Base-by-base conservation (phyloP, 2,888 invertebrate genomes). In the Furcula furcula region DNA sequence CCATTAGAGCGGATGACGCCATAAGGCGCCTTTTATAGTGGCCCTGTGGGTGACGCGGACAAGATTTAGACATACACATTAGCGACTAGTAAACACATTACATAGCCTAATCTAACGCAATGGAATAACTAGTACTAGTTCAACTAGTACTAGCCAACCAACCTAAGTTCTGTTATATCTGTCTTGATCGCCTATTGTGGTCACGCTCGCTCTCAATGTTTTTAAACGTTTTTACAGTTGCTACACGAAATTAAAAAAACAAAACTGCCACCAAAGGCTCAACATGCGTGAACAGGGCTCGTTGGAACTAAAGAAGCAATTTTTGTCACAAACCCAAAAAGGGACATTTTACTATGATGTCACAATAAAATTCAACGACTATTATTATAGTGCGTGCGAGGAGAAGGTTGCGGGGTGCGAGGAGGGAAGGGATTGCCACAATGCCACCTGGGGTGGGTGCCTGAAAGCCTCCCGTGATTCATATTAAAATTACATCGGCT, bases 1-100 rank as follows among this genome's bases (percentile, higher is more conserved):
- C 55, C 47, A 53, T 53, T 55, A 60, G 18, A 45, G 50, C 18
- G 34, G 33, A 36, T 53, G 59, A 53, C 55, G 57, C 55, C 52
- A 59, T 39, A 19, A 1, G 3, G 10, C 11, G 6, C 22, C 22
- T 11, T 22, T 22, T 22, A 11, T 11, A 11, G 11, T 11, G 22
- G 22, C 22, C 2, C 22, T 10, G 5, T 11, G 11, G 22, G 22
- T 22, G 11, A 22, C 19, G 44, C 26, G 45, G 32, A 23, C 34
- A 29, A 42, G 36, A 55, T 47, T 36, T 44, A 41, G 46, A 23
- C 10, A 31, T 31, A 41, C 29, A 28, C 40, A 20, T 20, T 11
- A 11, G 9, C 22, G 20, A 6, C n/a, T n/a, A n/a, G 46, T 41
- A 38, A 56, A 46, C 39, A 40, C 40, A n/a, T n/a, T n/a, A n/a